Conservation (phyloP, 1,140 invertebrate species). For the Diplogasteroides magnus region DNA sequence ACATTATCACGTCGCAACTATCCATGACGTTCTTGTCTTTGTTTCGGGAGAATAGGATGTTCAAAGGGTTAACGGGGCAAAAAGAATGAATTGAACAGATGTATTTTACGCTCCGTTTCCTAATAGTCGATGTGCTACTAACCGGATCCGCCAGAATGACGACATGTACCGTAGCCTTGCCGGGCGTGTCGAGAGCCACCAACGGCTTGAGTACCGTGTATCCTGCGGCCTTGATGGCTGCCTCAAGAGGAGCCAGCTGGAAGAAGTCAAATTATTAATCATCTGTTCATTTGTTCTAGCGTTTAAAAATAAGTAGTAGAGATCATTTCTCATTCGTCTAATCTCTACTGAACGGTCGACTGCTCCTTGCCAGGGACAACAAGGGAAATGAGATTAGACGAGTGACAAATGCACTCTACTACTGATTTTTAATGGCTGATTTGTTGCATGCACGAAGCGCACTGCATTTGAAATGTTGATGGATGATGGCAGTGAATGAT, state of each 20-base stretch:
- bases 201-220: slow-evolving; percentile 78
- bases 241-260: slow-evolving; percentile 68
- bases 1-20: no score
- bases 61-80: no score
- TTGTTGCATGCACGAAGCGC: no score
- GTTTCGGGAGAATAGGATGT: no score
- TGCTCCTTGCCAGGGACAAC: neutral
- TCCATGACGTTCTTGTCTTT: no score
- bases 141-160: slow-evolving; percentile 89
- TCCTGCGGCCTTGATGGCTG: slow-evolving; percentile 68
- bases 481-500: no score
- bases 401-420: no score
- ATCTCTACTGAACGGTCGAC: no score
- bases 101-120: neutral
- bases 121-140: slow-evolving; percentile 38
- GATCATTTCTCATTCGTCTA: no score
- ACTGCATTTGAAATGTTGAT: no score
- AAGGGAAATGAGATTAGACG: no score
- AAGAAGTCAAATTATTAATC: slow-evolving; percentile 4
- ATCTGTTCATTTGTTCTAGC: slow-evolving; percentile 14
- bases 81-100: no score
- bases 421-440: neutral
- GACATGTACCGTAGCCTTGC: slow-evolving; percentile 88
- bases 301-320: slow-evolving; percentile 51
- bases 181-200: slow-evolving; percentile 84